Base-by-base conservation (phyloP, 2,113 vertebrate genomes). In the Pelobates fuscus region DNA sequence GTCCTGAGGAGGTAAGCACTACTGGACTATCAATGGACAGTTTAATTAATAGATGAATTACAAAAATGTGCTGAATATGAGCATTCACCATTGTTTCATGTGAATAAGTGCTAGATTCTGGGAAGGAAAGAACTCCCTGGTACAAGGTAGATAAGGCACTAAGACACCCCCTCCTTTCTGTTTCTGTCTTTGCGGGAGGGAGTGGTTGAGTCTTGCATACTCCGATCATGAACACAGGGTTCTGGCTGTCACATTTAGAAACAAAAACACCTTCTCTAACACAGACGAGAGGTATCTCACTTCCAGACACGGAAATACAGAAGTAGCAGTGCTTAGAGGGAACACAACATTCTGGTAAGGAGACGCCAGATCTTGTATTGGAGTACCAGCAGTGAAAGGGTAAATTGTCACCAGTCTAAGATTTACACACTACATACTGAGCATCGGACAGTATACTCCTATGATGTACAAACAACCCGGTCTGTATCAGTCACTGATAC, bases 61-160 rank as follows among this genome's bases (percentile, higher is more conserved):
- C n/a, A n/a, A n/a, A n/a, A n/a, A n/a, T n/a, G n/a, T n/a, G n/a
- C n/a, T n/a, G n/a, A n/a, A n/a, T n/a, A n/a, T n/a, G n/a, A n/a
- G n/a, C n/a, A n/a, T n/a, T n/a, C n/a, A n/a, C n/a, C n/a, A n/a
- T 37, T 37, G 32, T 10, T 6, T 37, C 32, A 5, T 37, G 32
- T 10, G 10, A 37, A 10, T 37, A 6, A 1, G 10, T 37, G 5
- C 32, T 37, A 44, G 11, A 10, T 44, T 30, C 18, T 30, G 63
- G 72, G 63, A 66, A 75, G 65, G 23, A 32, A 26, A 61, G 30
- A 44, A n/a, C 55, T 67, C 55, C 26, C 20, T 52, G 41, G 72
- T 75, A 75, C 54, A 44, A 21, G 63, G 52, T 46, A 46, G 65
- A 77, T 77, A 77, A 77, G 73, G 65, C 67, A 68, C 73, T 46